Evolutionary conservation across 2,113 vertebrate species (phyloP).

Genomic region (Halcyon malimbica): DNA sequence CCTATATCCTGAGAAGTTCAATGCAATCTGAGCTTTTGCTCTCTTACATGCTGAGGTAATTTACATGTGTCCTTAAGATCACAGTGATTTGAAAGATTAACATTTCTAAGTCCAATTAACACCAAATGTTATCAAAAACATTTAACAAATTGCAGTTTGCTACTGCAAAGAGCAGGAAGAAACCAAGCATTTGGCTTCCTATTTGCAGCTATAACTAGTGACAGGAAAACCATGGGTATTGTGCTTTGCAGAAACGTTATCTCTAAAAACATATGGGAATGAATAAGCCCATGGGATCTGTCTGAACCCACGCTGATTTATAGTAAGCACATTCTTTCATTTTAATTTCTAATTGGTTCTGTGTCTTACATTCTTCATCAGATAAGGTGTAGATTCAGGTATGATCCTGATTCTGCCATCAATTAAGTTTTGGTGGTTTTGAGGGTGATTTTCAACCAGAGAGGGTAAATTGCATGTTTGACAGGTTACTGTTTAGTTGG

Average conservation of each 20-base stretch:
- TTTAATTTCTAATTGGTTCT: neutral
- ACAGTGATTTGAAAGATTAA: constrained; percentile 4
- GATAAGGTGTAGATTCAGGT: neutral
- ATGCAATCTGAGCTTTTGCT: constrained; percentile 1
- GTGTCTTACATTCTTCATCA: neutral
- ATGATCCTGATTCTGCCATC: neutral
- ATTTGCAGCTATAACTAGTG: constrained; percentile 1
- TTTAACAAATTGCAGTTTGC: constrained; percentile 31
- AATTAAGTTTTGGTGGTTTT: neutral
- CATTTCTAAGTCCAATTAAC: constrained; percentile 49
- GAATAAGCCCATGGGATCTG: neutral
- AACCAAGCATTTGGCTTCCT: constrained; percentile 16
- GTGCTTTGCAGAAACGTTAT: neutral
- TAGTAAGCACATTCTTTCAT: neutral
- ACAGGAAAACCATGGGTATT: neutral
- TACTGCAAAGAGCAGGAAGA: constrained; percentile 4
- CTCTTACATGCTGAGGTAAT: constrained; percentile 19
- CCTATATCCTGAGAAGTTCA: neutral
- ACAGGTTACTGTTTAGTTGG: neutral
- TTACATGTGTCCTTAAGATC: constrained; percentile 33
- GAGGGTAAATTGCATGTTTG: neutral
- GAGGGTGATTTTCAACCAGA: neutral
- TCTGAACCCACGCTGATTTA: neutral
- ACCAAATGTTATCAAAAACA: constrained; percentile 46
- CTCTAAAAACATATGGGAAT: neutral